Percentiles rank a stretch among this genome's conserved stretches.
These are phyloP conservation scores for Ichneumon xanthorius DNA, from an alignment of 2,888 invertebrate genomes.

Conservation along the genomic window DNA sequence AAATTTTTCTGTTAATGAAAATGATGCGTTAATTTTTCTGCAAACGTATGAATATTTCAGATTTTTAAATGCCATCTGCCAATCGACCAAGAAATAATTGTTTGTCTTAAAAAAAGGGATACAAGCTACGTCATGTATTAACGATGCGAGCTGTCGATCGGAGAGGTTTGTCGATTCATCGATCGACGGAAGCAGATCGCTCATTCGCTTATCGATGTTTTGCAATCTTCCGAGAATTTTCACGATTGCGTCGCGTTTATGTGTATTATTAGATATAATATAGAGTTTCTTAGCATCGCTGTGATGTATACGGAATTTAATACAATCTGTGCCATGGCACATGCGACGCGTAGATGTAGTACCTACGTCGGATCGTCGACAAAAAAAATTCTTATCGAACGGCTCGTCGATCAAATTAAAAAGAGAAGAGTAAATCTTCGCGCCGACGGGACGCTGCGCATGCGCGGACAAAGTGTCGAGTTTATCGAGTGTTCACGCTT, in stretches of 20 bases:
- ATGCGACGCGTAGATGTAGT: no score
- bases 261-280: neutral
- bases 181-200: constrained; percentile 45
- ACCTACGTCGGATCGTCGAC: neutral
- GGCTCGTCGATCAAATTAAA: constrained; percentile 3
- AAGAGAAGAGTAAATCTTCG: constrained; percentile 13
- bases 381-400: constrained; percentile 46
- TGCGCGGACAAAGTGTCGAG: constrained; percentile 52
- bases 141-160: neutral
- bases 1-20: no score
- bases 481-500: constrained; percentile 62
- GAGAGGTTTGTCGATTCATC: neutral
- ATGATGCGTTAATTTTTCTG: no score
- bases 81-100: neutral
- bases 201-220: constrained; percentile 57
- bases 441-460: constrained; percentile 7
- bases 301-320: constrained; percentile 2
- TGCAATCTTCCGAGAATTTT: constrained; percentile 33
- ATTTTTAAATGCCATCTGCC: neutral
- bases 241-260: neutral
- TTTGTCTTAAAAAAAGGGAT: neutral
- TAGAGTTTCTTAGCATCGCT: neutral
- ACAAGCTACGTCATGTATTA: neutral
- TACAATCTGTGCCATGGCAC: neutral
- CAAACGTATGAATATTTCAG: no score